These are phyloP conservation scores for Brachionus koreanus DNA, from an alignment of 1,140 invertebrate species.

Conservation along the genomic window DNA sequence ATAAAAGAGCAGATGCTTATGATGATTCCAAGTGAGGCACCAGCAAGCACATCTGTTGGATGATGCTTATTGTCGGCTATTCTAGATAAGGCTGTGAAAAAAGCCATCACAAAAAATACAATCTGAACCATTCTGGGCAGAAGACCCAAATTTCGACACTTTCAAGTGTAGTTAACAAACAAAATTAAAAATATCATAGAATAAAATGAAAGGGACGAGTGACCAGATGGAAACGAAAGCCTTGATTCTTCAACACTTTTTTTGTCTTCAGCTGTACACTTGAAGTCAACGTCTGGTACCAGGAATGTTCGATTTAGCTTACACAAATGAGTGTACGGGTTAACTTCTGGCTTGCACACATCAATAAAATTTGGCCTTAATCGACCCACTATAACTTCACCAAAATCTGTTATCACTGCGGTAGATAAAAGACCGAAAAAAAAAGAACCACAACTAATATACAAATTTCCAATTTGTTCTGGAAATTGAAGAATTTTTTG, in stretches of 20 bases:
- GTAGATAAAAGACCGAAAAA: background rate
- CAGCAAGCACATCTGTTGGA: slow-evolving; percentile 73
- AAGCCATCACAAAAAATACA: background rate
- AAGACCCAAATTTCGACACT: background rate
- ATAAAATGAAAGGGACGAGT: slow-evolving; percentile 60
- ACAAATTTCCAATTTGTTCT: slow-evolving; percentile 40
- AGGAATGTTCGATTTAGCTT: background rate
- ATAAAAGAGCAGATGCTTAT: slow-evolving; percentile 56
- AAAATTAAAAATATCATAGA: slow-evolving; percentile 22
- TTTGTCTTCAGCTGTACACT: slow-evolving; percentile 51
- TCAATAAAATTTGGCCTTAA: slow-evolving; percentile 84
- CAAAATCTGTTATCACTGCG: slow-evolving; percentile 71
- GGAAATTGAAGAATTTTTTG: slow-evolving; percentile 1
- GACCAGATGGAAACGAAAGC: slow-evolving; percentile 65
- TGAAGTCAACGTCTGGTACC: slow-evolving; percentile 58
- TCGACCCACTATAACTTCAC: slow-evolving; percentile 83
- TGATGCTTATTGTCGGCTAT: slow-evolving; percentile 91
- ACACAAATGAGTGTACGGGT: slow-evolving; percentile 45
- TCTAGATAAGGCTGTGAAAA: slow-evolving; percentile 63
- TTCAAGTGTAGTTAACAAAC: background rate
- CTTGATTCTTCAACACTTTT: slow-evolving; percentile 51
- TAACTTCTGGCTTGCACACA: slow-evolving; percentile 59
- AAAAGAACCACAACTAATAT: background rate
- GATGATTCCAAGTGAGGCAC: slow-evolving; percentile 62
- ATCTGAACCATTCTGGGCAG: slow-evolving; percentile 8